These are phyloP conservation scores for Watsonalla cultraria DNA, from an alignment of 2,888 invertebrate genomes.

Conservation along the genomic window DNA sequence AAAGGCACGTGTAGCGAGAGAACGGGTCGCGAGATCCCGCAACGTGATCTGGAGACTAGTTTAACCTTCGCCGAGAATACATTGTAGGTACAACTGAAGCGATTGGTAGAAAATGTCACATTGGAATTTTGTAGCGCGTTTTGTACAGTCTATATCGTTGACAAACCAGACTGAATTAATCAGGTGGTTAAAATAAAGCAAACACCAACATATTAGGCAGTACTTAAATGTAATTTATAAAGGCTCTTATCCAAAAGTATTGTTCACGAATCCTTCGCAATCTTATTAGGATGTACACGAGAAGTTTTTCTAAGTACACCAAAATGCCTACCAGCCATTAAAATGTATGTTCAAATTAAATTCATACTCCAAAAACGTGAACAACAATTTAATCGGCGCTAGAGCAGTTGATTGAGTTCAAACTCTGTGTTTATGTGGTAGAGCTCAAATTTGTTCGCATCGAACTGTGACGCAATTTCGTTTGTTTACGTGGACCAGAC, in stretches of 20 bases:
- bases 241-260: neutral
- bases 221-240: neutral
- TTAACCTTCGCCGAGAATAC: slow-evolving; percentile 15
- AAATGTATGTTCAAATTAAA: slow-evolving; percentile 30
- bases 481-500: slow-evolving; percentile 65
- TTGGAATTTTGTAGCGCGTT: slow-evolving; percentile 7
- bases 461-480: slow-evolving; percentile 57
- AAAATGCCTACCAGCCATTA: slow-evolving; percentile 17
- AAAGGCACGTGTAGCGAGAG: slow-evolving; percentile 35
- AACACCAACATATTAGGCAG: neutral
- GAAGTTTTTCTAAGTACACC: neutral
- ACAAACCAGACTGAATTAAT: neutral
- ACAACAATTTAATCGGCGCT: slow-evolving; percentile 45
- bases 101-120: slow-evolving; percentile 13
- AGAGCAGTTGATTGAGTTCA: slow-evolving; percentile 16
- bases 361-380: slow-evolving; percentile 37
- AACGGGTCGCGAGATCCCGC: slow-evolving; percentile 53
- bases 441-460: slow-evolving; percentile 40
- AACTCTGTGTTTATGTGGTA: slow-evolving; percentile 27
- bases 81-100: slow-evolving; percentile 11
- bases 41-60: slow-evolving; percentile 42
- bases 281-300: neutral
- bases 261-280: neutral
- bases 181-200: neutral
- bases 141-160: slow-evolving; percentile 4